A percentile compares a stretch with the other conserved stretches of the same genome.
These are phyloP conservation scores for Sylvilagus floridanus DNA, from an alignment of 2,797 vertebrate genomes.

Conservation along the genomic window DNA sequence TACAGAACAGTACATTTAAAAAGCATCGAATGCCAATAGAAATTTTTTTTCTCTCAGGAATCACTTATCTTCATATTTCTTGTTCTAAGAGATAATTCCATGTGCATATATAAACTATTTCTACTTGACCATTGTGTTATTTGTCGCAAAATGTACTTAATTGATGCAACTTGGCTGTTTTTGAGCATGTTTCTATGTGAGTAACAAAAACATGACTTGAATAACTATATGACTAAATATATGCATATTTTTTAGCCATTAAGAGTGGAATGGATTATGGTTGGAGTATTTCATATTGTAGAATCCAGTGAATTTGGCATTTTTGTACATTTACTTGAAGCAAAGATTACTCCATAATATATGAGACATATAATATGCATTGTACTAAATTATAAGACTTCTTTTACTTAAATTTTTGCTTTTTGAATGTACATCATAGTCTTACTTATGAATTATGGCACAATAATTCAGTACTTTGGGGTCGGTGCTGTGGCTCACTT, in stretches of 20 bases:
- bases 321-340: not conserved
- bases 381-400: not conserved
- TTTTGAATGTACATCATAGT: not conserved
- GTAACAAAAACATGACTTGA: not conserved
- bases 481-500: no score
- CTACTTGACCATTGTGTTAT: not conserved
- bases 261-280: not conserved
- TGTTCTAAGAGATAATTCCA: not conserved
- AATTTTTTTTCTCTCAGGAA: not conserved
- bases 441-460: not conserved
- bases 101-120: not conserved
- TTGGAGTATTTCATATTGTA: not conserved
- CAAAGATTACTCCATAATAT: not conserved
- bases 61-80: not conserved
- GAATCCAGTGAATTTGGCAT: not conserved
- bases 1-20: not conserved
- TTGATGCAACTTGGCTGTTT: not conserved
- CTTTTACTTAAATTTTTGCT: not conserved
- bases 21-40: not conserved
- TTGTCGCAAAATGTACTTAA: not conserved
- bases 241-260: not conserved
- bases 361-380: not conserved
- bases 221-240: not conserved
- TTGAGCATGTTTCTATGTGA: not conserved
- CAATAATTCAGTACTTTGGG: not conserved